These are phyloP conservation scores for Lemur catta DNA, from an alignment of 2,797 vertebrate species.

Conservation along the genomic window DNA sequence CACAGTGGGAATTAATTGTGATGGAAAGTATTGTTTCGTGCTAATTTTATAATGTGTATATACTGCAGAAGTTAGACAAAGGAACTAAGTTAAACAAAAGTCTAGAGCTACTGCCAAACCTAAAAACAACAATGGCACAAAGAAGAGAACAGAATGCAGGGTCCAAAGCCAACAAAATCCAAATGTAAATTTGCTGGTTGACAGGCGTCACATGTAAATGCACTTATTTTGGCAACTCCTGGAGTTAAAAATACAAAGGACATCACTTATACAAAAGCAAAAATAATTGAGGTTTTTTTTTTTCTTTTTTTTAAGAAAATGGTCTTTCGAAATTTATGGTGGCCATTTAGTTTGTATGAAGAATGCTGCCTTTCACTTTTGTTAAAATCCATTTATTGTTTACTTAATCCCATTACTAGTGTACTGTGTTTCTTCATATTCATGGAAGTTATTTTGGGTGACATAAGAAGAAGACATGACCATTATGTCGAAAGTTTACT, in stretches of 20 bases:
- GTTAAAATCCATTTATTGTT: constrained; percentile 64
- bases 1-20: constrained; percentile 61
- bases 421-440: constrained; percentile 59
- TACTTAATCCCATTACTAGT: constrained; percentile 54
- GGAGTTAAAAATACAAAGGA: constrained; percentile 76
- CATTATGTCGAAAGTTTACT: constrained; percentile 44
- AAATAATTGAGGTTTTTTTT: constrained; percentile 67
- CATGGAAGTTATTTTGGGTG: constrained; percentile 57
- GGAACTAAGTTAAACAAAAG: constrained; percentile 74
- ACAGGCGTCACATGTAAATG: constrained; percentile 82
- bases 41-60: constrained; percentile 71
- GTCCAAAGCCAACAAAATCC: constrained; percentile 82
- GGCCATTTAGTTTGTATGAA: constrained; percentile 60
- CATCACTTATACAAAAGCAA: constrained; percentile 68
- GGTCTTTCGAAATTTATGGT: constrained; percentile 54
- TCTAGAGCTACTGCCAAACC: constrained; percentile 78
- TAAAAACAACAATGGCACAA: constrained; percentile 80
- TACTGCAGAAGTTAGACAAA: constrained; percentile 72
- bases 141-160: constrained; percentile 75
- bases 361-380: constrained; percentile 58
- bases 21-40: constrained; percentile 19
- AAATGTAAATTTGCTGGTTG: constrained; percentile 81
- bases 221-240: constrained; percentile 82
- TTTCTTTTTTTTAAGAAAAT: constrained; percentile 47
- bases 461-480: constrained; percentile 37